Conservation (phyloP, 2,797 vertebrate species). For the Delichon dasypus region DNA sequence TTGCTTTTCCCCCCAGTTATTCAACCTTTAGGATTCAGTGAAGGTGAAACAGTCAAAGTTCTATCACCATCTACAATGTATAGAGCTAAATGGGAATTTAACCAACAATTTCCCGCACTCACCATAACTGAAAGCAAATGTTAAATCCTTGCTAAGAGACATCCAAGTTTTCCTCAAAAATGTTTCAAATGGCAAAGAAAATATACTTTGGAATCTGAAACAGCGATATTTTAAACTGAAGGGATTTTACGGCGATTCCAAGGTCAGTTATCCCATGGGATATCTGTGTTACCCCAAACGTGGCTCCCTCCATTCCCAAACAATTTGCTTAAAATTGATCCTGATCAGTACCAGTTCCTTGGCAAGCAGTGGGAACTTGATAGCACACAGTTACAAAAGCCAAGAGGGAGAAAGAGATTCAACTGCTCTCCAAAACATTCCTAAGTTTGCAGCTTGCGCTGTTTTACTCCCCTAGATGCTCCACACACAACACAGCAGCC, state of each 20-base stretch:
- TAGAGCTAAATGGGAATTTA: neutral
- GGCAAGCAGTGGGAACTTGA: neutral
- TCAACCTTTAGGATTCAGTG: neutral
- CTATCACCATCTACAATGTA: neutral
- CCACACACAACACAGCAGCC: neutral
- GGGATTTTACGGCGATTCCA: neutral
- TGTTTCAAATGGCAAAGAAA: neutral
- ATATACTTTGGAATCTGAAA: neutral
- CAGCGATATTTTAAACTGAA: neutral
- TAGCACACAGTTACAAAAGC: neutral
- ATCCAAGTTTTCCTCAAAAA: neutral
- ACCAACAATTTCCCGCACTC: neutral
- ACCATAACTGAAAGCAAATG: neutral
- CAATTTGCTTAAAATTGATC: neutral
- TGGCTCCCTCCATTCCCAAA: neutral
- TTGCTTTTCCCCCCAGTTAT: neutral
- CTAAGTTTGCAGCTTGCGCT: neutral
- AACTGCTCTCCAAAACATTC: neutral
- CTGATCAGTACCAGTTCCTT: neutral
- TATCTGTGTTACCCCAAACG: neutral
- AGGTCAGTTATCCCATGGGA: neutral
- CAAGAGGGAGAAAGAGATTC: neutral
- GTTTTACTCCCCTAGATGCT: constrained; percentile 6
- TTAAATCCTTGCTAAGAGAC: neutral
- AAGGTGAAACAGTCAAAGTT: constrained; percentile 37